phyloP scores from a whole-genome alignment of 92 coral and sea anemone species.

The Muricea muricata region DNA sequence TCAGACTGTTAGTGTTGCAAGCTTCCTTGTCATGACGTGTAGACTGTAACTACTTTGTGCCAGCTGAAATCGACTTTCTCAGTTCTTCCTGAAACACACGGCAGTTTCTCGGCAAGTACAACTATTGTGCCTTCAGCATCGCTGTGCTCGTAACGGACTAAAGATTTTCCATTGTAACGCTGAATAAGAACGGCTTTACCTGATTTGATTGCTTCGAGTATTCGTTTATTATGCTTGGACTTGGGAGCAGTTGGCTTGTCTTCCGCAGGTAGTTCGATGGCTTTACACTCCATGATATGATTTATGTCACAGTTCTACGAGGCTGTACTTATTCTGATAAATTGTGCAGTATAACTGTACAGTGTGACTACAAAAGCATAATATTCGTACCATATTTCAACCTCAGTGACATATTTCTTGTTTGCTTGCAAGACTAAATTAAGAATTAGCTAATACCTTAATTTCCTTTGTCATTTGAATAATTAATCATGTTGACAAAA shows the following conservation, averaged over 20 bases:
- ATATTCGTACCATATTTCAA: slow-evolving; percentile 31
- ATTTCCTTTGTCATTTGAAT: slow-evolving; percentile 7
- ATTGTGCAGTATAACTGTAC: background rate
- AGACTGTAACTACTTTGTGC: slow-evolving; percentile 42
- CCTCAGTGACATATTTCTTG: slow-evolving; percentile 26
- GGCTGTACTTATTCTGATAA: background rate
- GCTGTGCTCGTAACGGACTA: slow-evolving; percentile 46
- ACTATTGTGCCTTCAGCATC: slow-evolving; percentile 39
- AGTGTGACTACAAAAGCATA: background rate
- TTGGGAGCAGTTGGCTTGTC: slow-evolving; percentile 9
- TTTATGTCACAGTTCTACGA: background rate
- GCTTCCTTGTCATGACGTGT: background rate
- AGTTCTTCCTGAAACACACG: slow-evolving; percentile 37
- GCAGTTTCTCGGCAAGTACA: slow-evolving; percentile 38
- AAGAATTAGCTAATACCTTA: slow-evolving; percentile 26
- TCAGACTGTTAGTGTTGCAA: too few species aligned
- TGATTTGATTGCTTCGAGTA: slow-evolving; percentile 20
- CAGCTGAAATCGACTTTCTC: slow-evolving; percentile 47
- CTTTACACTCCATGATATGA: slow-evolving; percentile 26
- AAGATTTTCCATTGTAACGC: background rate
- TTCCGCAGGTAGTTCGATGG: background rate
- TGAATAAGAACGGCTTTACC: slow-evolving; percentile 31
- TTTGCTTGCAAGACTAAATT: slow-evolving; percentile 9
- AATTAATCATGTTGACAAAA: slow-evolving; percentile 3
- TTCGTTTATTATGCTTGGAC: slow-evolving; percentile 11